phyloP scores from a whole-genome alignment of 2,113 vertebrate genomes.

The Malurus cyaneus region DNA sequence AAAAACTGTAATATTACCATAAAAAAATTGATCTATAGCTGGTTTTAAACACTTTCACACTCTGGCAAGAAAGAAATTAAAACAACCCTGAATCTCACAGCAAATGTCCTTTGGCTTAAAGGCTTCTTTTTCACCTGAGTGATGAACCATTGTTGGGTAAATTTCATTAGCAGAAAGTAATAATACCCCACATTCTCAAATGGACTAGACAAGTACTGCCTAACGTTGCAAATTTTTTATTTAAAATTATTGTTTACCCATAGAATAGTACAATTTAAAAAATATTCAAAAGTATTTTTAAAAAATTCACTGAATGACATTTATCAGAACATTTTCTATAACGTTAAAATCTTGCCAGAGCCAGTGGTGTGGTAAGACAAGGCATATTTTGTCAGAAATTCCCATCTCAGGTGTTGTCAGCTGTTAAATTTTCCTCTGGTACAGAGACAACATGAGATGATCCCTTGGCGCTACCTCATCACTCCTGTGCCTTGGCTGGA shows the following conservation, averaged over 20 bases:
- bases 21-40: background rate
- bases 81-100: background rate
- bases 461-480: background rate
- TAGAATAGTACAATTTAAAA: fast-evolving
- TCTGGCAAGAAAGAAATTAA: background rate
- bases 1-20: background rate
- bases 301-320: background rate
- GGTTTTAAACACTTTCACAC: background rate
- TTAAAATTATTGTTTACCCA: background rate
- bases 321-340: background rate
- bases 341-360: background rate
- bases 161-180: background rate
- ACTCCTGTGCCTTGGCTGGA: background rate
- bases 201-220: background rate
- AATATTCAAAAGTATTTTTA: background rate
- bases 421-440: background rate
- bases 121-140: background rate
- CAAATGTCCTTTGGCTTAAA: background rate
- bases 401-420: background rate
- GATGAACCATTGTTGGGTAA: background rate
- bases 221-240: background rate
- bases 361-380: background rate
- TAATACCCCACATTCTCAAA: background rate
- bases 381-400: background rate
- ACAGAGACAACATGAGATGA: background rate